A percentile compares a stretch with the other conserved stretches of the same genome.
Evolutionary conservation across 2,797 vertebrate species (phyloP).

Genomic region (Lophotriccus pileatus): DNA sequence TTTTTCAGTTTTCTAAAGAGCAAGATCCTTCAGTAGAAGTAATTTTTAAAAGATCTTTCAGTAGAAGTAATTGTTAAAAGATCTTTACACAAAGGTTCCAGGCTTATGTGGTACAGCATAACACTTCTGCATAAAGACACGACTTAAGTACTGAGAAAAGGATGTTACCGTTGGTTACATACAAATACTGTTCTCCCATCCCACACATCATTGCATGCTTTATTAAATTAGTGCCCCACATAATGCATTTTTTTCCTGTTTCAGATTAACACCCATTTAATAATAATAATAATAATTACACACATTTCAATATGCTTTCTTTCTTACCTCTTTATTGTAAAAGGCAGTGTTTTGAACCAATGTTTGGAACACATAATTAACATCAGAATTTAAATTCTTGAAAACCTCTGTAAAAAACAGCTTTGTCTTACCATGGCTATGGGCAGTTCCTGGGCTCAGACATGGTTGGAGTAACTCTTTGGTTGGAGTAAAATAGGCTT

Average conservation of each 20-base stretch:
- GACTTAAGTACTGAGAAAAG: neutral
- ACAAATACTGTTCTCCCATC: neutral
- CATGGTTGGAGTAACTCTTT: slow-evolving; percentile 83
- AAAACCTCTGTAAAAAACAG: neutral
- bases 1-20: neutral
- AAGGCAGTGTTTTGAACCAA: neutral
- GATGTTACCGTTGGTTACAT: rapidly evolving
- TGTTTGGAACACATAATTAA: neutral
- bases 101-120: neutral
- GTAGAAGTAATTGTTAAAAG: neutral
- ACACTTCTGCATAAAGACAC: neutral
- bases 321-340: neutral
- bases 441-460: slow-evolving; percentile 86
- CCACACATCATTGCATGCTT: neutral
- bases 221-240: rapidly evolving
- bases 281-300: neutral
- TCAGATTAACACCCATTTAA: neutral
- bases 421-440: slow-evolving; percentile 84
- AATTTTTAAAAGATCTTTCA: neutral
- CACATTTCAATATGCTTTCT: neutral
- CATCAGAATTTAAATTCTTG: neutral
- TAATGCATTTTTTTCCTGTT: neutral
- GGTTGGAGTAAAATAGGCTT: slow-evolving; percentile 85
- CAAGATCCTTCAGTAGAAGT: neutral
- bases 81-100: neutral